Conservation (phyloP, 2,888 invertebrate species). For the Tetragonula carbonaria region DNA sequence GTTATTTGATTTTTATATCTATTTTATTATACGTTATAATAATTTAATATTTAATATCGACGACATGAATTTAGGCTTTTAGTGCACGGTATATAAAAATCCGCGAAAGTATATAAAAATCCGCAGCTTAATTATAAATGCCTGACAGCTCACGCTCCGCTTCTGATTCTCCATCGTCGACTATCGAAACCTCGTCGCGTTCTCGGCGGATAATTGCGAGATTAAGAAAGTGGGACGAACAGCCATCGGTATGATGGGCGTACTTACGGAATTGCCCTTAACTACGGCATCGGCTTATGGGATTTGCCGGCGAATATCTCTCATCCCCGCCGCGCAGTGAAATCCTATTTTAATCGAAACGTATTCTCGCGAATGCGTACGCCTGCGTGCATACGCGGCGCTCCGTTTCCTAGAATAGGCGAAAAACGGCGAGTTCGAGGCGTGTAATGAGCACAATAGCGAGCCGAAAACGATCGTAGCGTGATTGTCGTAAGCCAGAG, state of each 20-base stretch:
- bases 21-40: no score
- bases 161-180: not conserved
- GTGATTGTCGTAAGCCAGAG: not conserved
- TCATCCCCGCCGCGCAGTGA: not conserved
- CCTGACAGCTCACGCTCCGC: no score
- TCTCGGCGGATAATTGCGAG: not conserved
- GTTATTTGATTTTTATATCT: no score
- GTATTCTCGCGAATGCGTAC: not conserved
- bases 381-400: not conserved
- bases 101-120: no score
- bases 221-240: not conserved
- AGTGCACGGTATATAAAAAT: no score
- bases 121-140: no score
- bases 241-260: not conserved
- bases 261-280: not conserved
- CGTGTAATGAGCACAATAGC: constrained; percentile 22
- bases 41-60: no score
- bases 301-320: not conserved
- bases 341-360: not conserved
- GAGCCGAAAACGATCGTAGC: not conserved
- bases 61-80: no score
- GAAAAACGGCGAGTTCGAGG: not conserved
- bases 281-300: not conserved
- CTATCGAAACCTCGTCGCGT: not conserved
- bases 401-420: constrained; percentile 1